Conservation (phyloP, 30 jellyfish, hydroid and myxozoan species). For the Catostylus mosaicus region DNA sequence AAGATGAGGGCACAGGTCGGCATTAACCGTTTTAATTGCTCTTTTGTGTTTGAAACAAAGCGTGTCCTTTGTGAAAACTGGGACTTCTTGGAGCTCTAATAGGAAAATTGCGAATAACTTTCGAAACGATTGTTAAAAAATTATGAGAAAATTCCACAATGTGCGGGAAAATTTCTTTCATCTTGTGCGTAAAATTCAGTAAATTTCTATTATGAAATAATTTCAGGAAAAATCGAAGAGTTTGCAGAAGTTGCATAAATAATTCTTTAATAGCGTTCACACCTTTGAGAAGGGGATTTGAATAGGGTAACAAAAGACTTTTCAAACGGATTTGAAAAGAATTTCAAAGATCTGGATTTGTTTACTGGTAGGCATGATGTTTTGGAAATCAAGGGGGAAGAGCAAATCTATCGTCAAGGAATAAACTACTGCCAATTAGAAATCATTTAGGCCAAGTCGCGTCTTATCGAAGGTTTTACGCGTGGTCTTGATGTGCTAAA, state of each 20-base stretch:
- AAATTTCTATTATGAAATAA: neutral
- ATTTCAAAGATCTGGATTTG: neutral
- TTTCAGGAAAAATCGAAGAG: constrained; percentile 1
- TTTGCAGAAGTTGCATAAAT: neutral
- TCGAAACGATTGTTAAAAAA: neutral
- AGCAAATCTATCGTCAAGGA: neutral
- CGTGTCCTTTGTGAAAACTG: neutral
- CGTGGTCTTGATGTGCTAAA: neutral
- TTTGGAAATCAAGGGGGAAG: neutral
- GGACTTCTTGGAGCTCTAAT: neutral
- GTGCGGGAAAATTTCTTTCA: neutral
- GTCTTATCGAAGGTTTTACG: neutral
- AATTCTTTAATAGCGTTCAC: neutral
- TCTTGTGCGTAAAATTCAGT: neutral
- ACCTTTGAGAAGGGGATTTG: neutral
- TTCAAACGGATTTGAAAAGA: neutral
- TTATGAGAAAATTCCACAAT: neutral
- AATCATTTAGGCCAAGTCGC: neutral
- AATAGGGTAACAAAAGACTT: neutral
- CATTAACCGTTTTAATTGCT: neutral
- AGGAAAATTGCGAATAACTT: neutral
- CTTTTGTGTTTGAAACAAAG: no score
- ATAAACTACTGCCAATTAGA: neutral
- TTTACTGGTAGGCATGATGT: neutral
- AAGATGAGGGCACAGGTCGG: neutral